Evolutionary conservation across 2,797 vertebrate species (phyloP), one percentile per base, ranked within the genome.

Genomic region (Siniperca undulata): DNA sequence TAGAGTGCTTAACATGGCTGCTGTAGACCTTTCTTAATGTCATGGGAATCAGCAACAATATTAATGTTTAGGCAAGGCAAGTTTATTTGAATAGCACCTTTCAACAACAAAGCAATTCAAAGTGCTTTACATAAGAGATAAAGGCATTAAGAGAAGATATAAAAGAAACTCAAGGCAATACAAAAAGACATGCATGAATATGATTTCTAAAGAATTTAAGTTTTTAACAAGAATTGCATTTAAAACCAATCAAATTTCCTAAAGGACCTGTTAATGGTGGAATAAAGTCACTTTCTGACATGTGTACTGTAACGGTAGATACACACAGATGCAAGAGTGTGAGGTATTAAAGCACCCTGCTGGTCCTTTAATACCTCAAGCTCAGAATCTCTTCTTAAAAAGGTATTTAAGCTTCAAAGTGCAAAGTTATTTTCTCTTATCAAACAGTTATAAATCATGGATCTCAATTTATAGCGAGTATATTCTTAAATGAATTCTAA

Each of bases 1-100:
- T 81, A 68, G 70, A 84, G 79, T 75, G 77, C 79, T 86, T 73
- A 84, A 78, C 76, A 55, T 56, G 40, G 27, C 80, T 42, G 73
- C 77, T 34, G 22, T 42, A 70, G 86, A 80, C 81, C 80, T 84
- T 83, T 86, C 77, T 82, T 85, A 86, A 88, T 86, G 82, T 85
- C 82, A 83, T 10, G 13, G 44, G 55, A 87, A 86, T 85, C 76
- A 72, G 42, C 42, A 42, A 16, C 69, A 74, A 74, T 78, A 76
- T 86, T 62, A 42, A 72, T 71, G 71, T 69, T 85, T 38, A 62
- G 36, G 53, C 76, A 50, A 59, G 65, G 50, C 14, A 16, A 17
- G n/a, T 56, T 62, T 30, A 24, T 70, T 46, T 69, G 38, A 27
- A 6, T 27, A 1, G 20, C 9, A 24, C 12, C 5, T 70, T 27